Evolutionary conservation across 2,888 invertebrate species (phyloP).

Genomic region (Campopleginae sp.): DNA sequence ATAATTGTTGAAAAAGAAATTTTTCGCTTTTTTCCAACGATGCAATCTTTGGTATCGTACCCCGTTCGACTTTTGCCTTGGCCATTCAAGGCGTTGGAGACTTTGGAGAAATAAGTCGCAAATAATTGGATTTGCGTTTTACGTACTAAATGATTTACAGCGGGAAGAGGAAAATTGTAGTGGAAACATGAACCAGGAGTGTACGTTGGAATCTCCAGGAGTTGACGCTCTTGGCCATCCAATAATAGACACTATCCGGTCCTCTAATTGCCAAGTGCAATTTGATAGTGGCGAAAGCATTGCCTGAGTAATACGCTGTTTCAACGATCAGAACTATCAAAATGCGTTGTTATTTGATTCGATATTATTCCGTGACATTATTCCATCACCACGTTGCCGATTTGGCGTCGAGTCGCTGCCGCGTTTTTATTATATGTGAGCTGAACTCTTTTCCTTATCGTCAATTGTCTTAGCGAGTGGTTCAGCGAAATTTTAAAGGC

Average conservation of each 20-base stretch:
- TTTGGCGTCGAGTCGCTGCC: background rate
- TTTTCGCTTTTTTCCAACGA: too few species aligned
- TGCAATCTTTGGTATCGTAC: too few species aligned
- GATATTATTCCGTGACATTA: conserved; percentile 3
- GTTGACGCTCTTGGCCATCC: background rate
- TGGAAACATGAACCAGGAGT: background rate
- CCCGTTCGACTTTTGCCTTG: background rate
- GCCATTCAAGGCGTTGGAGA: background rate
- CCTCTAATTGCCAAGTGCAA: background rate
- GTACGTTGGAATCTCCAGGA: background rate
- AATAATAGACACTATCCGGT: background rate
- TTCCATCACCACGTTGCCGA: background rate
- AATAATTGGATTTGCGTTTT: background rate
- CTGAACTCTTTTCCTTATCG: background rate
- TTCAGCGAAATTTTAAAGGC: background rate
- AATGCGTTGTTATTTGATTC: conserved; percentile 1
- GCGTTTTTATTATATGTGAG: background rate
- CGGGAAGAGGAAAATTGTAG: background rate
- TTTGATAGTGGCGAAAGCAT: background rate
- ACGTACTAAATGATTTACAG: background rate
- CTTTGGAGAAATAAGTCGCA: background rate
- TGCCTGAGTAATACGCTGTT: background rate
- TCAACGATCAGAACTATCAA: background rate
- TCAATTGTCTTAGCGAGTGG: background rate
- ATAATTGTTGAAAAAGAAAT: too few species aligned